Conservation (phyloP, 2,113 vertebrate genomes). For the Sula dactylatra region DNA sequence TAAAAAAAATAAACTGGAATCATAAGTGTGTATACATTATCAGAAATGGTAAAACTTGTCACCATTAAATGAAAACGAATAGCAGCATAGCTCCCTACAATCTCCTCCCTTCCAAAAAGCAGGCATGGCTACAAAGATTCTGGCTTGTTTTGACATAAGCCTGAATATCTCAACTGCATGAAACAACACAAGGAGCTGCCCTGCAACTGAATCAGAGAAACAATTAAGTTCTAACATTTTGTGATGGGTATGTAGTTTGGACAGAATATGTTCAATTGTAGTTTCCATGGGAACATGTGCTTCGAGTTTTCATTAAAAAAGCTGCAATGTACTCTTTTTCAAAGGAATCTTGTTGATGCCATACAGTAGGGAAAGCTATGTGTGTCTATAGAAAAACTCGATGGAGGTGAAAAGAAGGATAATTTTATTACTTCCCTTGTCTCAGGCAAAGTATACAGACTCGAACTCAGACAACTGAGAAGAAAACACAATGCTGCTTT, state of each 20-base stretch:
- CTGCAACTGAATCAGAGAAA: background rate
- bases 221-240: background rate
- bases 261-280: background rate
- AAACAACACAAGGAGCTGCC: background rate
- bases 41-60: background rate
- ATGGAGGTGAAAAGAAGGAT: background rate
- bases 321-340: background rate
- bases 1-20: background rate
- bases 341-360: background rate
- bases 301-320: background rate
- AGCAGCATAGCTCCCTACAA: background rate
- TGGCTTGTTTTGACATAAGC: background rate
- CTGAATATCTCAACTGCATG: background rate
- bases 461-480: background rate
- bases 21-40: background rate
- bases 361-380: background rate
- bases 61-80: background rate
- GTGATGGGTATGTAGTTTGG: background rate
- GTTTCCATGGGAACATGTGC: background rate
- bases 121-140: background rate
- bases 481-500: background rate
- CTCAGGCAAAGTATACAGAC: background rate
- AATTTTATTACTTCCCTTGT: background rate
- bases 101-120: background rate
- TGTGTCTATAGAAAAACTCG: background rate